These are phyloP conservation scores for Bungarus multicinctus DNA, from an alignment of 2,113 vertebrate genomes.

Conservation along the genomic window DNA sequence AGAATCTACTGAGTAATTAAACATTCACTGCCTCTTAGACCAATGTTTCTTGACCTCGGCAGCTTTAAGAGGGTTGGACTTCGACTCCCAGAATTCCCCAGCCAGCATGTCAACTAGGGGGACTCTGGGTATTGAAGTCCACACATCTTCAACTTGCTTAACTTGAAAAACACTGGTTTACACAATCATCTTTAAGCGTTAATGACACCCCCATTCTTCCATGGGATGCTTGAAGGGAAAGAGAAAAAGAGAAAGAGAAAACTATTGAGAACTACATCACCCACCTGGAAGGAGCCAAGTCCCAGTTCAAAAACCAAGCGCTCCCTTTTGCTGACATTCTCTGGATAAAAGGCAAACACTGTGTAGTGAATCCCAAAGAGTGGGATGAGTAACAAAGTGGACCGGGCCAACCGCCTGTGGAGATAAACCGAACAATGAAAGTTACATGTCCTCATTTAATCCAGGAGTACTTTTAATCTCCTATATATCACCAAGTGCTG, in stretches of 20 bases:
- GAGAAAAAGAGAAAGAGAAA: background rate
- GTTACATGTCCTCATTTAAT: too few species aligned
- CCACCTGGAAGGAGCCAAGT: constrained; percentile 96
- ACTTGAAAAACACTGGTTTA: background rate
- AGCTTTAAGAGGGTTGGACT: background rate
- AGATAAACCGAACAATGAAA: constrained; percentile 47
- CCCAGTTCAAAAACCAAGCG: constrained; percentile 95
- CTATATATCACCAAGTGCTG: too few species aligned
- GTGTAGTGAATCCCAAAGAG: constrained; percentile 98
- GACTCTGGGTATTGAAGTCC: background rate
- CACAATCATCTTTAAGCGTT: fast-evolving
- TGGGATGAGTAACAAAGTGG: constrained; percentile 94
- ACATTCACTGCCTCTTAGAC: too few species aligned
- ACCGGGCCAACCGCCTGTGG: constrained; percentile 89
- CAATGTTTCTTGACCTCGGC: background rate
- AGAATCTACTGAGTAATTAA: background rate
- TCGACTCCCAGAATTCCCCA: background rate
- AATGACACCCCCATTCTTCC: background rate
- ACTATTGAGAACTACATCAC: constrained; percentile 21
- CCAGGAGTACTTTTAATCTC: background rate
- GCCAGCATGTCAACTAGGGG: background rate
- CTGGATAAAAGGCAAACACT: constrained; percentile 96
- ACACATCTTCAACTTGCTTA: background rate
- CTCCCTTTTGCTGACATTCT: constrained; percentile 94
- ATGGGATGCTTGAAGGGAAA: background rate